These are phyloP conservation scores for Takifugu rubripes DNA, from an alignment of 2,797 vertebrate genomes.

Conservation along the genomic window DNA sequence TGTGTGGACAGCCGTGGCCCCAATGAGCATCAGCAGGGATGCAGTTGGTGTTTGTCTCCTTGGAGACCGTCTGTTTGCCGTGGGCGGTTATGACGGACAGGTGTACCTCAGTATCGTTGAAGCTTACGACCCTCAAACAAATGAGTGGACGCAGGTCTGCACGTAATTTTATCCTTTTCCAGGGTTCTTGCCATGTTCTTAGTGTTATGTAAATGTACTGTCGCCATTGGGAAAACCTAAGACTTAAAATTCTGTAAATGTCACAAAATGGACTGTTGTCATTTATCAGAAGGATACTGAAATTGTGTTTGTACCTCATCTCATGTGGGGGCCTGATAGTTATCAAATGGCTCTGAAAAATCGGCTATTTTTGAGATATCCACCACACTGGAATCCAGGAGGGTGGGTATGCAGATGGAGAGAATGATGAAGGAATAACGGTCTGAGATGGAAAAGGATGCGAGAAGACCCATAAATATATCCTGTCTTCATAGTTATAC, in stretches of 20 bases:
- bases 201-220: conserved; percentile 43
- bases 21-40: conserved; percentile 97
- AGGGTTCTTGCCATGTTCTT: conserved; percentile 21
- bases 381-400: conserved; percentile 26
- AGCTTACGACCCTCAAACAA: conserved; percentile 95
- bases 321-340: conserved; percentile 30
- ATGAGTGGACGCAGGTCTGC: conserved; percentile 92
- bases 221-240: conserved; percentile 43
- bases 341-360: conserved; percentile 28
- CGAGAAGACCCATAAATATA: conserved; percentile 33
- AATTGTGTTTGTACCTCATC: conserved; percentile 34
- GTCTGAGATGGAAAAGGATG: conserved; percentile 30
- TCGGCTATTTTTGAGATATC: conserved; percentile 41
- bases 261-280: conserved; percentile 24
- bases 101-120: conserved; percentile 94
- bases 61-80: conserved; percentile 91
- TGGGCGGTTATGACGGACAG: conserved; percentile 96
- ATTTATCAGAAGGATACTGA: conserved; percentile 18
- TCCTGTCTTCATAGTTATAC: conserved; percentile 32
- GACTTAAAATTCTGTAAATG: conserved; percentile 22
- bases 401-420: conserved; percentile 16
- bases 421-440: conserved; percentile 20
- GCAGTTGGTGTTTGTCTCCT: conserved; percentile 96
- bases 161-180: neutral
- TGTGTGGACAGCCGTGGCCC: conserved; percentile 93